phyloP scores from a whole-genome alignment of 1,140 invertebrate species.

The Thaumetopoea pityocampa region DNA sequence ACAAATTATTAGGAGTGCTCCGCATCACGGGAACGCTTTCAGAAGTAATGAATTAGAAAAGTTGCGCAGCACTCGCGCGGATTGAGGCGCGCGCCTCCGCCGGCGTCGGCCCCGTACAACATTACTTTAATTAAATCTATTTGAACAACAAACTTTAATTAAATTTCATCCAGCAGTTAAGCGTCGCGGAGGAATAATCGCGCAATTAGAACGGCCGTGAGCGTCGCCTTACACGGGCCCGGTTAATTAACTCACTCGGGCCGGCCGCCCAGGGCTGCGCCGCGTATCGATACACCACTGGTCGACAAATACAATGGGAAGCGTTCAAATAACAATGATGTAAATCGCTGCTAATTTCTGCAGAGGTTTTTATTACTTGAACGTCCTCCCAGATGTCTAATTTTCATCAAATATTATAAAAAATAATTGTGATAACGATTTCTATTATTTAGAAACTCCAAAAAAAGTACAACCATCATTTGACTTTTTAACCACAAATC shows the following conservation, averaged over 20 bases:
- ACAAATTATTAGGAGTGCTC: conserved; percentile 75
- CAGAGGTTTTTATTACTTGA: too few species aligned
- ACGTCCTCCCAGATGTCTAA: too few species aligned
- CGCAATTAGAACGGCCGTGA: conserved; percentile 74
- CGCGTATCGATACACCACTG: conserved; percentile 30
- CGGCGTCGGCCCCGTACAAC: conserved; percentile 66
- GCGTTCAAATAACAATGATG: too few species aligned
- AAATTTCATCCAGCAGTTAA: conserved; percentile 75
- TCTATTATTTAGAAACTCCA: too few species aligned
- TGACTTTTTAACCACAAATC: too few species aligned
- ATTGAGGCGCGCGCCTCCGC: conserved; percentile 59
- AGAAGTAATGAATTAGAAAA: conserved; percentile 76
- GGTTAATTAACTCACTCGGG: conserved; percentile 73
- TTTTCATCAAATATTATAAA: too few species aligned
- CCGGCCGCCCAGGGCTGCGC: conserved; percentile 37
- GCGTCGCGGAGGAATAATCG: conserved; percentile 75
- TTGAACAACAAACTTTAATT: conserved; percentile 76
- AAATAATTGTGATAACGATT: too few species aligned
- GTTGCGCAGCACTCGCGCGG: conserved; percentile 73
- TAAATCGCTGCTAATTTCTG: too few species aligned
- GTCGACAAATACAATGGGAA: too few species aligned
- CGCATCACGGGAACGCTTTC: conserved; percentile 73
- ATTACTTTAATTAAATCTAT: conserved; percentile 77
- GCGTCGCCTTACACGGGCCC: conserved; percentile 72
- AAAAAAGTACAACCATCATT: too few species aligned